Base-by-base conservation (phyloP, 1,140 invertebrate genomes). In the Dryas iulia region DNA sequence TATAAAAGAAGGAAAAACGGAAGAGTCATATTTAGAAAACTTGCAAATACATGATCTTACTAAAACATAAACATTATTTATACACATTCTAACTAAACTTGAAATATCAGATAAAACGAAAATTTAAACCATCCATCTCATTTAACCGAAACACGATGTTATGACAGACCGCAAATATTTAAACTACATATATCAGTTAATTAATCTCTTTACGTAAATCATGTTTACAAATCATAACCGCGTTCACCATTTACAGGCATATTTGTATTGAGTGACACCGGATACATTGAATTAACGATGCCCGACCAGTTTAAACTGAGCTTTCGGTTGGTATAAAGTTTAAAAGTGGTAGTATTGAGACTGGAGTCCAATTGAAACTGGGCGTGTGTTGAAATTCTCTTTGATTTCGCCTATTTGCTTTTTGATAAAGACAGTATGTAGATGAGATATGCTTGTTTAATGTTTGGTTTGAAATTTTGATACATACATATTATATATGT, bases 201-300 rank as follows among this genome's bases (percentile, higher is more conserved):
- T 47, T 47, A 47, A 47, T 47, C 39, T 47, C 39, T 47, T 47
- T 47, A 47, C 18, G 18, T 47, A 47, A 21, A 47, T 21, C 39
- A 47, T 47, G 39, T 47, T 47, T 47, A 47, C 39, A 47, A 47
- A 47, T 47, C 39, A 47, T 47, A 47, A 47, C 39, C 18, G 18
- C 39, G 39, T 21, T 47, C 21, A 47, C 39, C 18, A 8, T 47
- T 18, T 47, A 47, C 1, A 47, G 39, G 39, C 39, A 47, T 47
- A 47, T 47, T 47, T 47, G 39, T 47, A 47, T 18, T 47, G 39
- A 47, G 39, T 47, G 39, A 47, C 39, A 47, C 39, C 39, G 18
- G 39, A 47, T 21, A 47, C 39, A 10, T 47, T 47, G 39, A 21
- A 18, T 18, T 47, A 21, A 14, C 33, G 33, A 39, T 3, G 12